phyloP scores from a whole-genome alignment of 1,140 invertebrate species.

The Drosophila kohkoa region DNA sequence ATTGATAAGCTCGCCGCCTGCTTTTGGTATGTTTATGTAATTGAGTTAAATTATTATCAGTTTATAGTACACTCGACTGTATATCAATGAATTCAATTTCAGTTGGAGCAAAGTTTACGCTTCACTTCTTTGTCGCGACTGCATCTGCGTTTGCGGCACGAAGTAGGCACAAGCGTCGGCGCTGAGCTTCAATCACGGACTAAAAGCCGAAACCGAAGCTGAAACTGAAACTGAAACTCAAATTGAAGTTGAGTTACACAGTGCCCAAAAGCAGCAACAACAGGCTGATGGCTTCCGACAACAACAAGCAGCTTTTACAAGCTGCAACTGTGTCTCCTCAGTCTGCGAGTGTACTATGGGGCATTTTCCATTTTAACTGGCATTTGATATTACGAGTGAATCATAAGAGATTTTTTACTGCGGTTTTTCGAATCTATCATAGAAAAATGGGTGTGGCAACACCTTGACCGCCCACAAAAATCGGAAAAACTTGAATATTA shows the following conservation, averaged over 20 bases:
- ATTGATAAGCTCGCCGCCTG: slow-evolving; percentile 31
- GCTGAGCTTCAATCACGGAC: slow-evolving; percentile 74
- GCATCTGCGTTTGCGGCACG: background rate
- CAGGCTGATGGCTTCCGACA: slow-evolving; percentile 23
- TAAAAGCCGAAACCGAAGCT: slow-evolving; percentile 44
- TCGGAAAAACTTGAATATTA: too few species aligned
- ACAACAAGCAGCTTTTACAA: slow-evolving; percentile 30
- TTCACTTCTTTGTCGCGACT: slow-evolving; percentile 23
- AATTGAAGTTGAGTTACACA: slow-evolving; percentile 29
- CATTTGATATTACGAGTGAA: too few species aligned
- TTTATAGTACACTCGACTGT: background rate
- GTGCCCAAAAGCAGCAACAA: slow-evolving; percentile 13
- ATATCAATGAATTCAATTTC: slow-evolving; percentile 11
- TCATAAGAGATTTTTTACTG: too few species aligned
- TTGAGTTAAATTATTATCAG: too few species aligned
- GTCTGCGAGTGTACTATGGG: too few species aligned
- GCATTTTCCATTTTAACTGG: too few species aligned
- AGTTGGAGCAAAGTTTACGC: background rate
- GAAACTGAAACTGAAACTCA: slow-evolving; percentile 10
- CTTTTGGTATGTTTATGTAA: background rate
- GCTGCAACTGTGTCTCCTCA: slow-evolving; percentile 38
- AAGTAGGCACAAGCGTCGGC: slow-evolving; percentile 61
- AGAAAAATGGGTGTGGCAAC: too few species aligned
- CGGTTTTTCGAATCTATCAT: too few species aligned
- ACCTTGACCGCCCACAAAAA: too few species aligned